These are phyloP conservation scores for Struthidea cinerea DNA, from an alignment of 2,113 vertebrate species.

Conservation along the genomic window DNA sequence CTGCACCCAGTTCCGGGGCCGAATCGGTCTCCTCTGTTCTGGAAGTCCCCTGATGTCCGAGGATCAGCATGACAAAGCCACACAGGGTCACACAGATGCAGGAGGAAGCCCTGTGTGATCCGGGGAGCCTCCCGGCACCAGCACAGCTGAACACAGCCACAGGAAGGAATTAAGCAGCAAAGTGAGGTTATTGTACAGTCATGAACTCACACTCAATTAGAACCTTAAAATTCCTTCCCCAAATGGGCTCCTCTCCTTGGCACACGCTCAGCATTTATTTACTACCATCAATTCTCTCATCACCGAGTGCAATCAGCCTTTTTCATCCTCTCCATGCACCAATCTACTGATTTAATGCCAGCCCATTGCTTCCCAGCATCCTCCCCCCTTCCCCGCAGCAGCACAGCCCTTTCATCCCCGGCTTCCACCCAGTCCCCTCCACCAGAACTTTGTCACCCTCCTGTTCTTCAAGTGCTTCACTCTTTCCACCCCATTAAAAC, in stretches of 20 bases:
- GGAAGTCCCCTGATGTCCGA: background rate
- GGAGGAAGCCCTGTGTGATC: background rate
- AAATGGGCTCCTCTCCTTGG: background rate
- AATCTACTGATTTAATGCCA: background rate
- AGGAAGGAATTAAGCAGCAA: background rate
- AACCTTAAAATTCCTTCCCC: background rate
- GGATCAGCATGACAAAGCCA: background rate
- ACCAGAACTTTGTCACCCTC: accelerated
- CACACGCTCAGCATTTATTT: background rate
- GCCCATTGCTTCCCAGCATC: background rate
- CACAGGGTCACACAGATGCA: accelerated
- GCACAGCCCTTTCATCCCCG: background rate
- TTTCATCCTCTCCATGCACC: background rate
- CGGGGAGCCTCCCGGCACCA: accelerated
- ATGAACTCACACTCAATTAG: background rate
- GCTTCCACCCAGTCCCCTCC: background rate
- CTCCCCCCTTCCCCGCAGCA: background rate
- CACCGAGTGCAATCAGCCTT: background rate
- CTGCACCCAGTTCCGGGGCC: background rate
- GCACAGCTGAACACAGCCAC: background rate
- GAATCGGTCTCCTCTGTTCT: accelerated
- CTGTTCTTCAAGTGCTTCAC: background rate
- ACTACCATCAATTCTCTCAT: background rate
- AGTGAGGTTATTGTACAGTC: background rate
- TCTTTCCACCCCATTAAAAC: background rate